phyloP scores from a whole-genome alignment of 2,113 vertebrate genomes.

The Chlamydotis undulata region DNA sequence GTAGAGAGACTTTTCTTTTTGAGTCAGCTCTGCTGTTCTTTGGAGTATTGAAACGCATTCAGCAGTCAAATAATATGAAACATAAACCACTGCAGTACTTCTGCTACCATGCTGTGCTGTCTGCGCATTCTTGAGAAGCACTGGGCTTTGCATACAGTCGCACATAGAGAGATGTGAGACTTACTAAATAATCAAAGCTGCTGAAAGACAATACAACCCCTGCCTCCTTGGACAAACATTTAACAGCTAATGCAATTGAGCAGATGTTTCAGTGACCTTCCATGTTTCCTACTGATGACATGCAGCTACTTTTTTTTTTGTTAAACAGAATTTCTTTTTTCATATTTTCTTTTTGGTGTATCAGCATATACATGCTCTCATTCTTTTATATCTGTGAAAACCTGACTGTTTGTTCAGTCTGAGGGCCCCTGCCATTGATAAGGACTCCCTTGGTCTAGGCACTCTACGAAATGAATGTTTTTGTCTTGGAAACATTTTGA shows the following conservation, averaged over 20 bases:
- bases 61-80: slow-evolving; percentile 9
- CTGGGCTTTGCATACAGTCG: background rate
- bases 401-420: background rate
- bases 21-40: background rate
- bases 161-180: background rate
- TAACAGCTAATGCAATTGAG: slow-evolving; percentile 49
- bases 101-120: background rate
- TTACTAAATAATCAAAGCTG: slow-evolving; percentile 66
- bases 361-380: background rate
- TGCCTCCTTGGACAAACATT: slow-evolving; percentile 44
- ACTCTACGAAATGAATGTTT: background rate
- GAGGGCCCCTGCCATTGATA: background rate
- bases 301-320: background rate
- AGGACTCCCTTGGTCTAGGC: background rate
- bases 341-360: slow-evolving; percentile 37
- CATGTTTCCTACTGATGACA: slow-evolving; percentile 52
- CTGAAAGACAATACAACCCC: slow-evolving; percentile 53
- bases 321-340: slow-evolving; percentile 21
- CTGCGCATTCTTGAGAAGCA: background rate
- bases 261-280: slow-evolving; percentile 67
- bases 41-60: background rate
- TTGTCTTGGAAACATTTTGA: background rate
- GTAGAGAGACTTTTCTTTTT: background rate
- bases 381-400: background rate
- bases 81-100: slow-evolving; percentile 25